A percentile compares a stretch with the other conserved stretches of the same genome.
Conservation (phyloP, 2,888 invertebrate genomes). For the Sminthurides aquaticus region DNA sequence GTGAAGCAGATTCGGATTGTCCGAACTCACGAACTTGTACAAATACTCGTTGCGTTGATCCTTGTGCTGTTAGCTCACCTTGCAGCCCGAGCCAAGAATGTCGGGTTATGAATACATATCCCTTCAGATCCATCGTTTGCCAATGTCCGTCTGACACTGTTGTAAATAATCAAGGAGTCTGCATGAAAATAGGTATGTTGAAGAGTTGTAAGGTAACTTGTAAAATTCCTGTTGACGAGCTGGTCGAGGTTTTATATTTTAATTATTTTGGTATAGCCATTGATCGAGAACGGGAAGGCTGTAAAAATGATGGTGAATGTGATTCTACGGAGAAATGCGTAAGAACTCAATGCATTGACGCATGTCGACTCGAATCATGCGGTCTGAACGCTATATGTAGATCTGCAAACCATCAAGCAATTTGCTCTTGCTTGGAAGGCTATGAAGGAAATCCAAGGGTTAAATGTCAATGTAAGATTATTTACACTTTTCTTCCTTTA, state of each 20-base stretch:
- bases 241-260: neutral
- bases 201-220: neutral
- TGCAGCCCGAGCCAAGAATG: conserved; percentile 73
- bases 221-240: neutral
- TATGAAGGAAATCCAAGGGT: conserved; percentile 49
- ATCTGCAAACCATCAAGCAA: conserved; percentile 65
- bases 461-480: conserved; percentile 34
- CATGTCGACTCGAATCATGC: conserved; percentile 68
- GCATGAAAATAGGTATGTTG: conserved; percentile 52
- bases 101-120: conserved; percentile 66
- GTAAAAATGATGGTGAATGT: conserved; percentile 63
- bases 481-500: neutral
- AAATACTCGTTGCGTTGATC: conserved; percentile 66
- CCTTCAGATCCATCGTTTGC: conserved; percentile 76
- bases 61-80: conserved; percentile 57
- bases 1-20: conserved; percentile 69
- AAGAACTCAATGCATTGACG: conserved; percentile 67
- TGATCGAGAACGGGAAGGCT: conserved; percentile 49
- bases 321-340: conserved; percentile 65
- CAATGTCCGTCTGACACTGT: conserved; percentile 75
- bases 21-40: conserved; percentile 67
- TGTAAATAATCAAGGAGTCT: conserved; percentile 64
- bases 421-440: conserved; percentile 69
- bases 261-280: conserved; percentile 46
- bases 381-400: conserved; percentile 76